These are phyloP conservation scores for Echinometra lucunter DNA, from an alignment of 53 echinoderm and acorn worm genomes.

Conservation along the genomic window DNA sequence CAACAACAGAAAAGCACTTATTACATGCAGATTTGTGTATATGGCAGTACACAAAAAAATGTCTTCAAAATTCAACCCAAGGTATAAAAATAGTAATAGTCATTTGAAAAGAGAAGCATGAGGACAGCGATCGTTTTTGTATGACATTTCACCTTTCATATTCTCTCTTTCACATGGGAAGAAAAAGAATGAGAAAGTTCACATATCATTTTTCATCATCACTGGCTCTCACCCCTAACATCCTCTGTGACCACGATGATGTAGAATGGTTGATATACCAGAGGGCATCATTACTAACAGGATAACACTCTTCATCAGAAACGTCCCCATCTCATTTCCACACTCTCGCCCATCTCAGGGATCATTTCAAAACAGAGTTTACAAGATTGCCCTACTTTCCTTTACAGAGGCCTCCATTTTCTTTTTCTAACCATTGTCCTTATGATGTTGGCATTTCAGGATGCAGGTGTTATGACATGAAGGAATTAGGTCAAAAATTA, in stretches of 20 bases:
- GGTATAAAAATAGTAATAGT: no score
- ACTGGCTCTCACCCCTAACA: no score
- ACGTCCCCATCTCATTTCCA: background rate
- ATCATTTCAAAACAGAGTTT: slow-evolving; percentile 54
- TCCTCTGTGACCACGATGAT: background rate
- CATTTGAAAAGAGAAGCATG: no score
- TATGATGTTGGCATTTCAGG: background rate
- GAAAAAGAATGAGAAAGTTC: no score
- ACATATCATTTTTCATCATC: no score
- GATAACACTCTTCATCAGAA: slow-evolving; percentile 29
- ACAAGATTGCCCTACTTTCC: background rate
- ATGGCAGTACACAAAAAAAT: no score
- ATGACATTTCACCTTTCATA: no score
- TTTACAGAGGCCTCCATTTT: background rate
- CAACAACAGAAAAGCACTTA: no score
- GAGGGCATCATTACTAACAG: slow-evolving; percentile 53
- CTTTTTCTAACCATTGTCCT: background rate
- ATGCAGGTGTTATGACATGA: background rate
- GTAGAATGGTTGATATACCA: background rate
- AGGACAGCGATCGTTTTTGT: no score
- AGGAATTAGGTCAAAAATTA: background rate
- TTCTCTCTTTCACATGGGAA: no score
- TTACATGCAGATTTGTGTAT: no score
- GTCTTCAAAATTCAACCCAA: no score
- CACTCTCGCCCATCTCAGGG: background rate